A percentile compares a stretch with the other conserved stretches of the same genome.
phyloP scores from a whole-genome alignment of 2,888 invertebrate genomes.

The Eupithecia exiguata region DNA sequence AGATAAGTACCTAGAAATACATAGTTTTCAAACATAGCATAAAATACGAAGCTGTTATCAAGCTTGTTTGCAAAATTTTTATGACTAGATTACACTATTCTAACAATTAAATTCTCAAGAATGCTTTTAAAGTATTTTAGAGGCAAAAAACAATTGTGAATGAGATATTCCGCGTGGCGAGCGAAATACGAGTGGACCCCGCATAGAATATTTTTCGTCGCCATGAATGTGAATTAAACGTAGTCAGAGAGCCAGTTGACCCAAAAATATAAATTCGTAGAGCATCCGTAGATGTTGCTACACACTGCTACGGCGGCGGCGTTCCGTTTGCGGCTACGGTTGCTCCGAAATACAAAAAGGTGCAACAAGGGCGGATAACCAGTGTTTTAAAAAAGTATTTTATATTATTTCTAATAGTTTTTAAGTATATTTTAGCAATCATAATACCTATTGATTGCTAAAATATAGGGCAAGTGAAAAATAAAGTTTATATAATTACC shows the following conservation, averaged over 20 bases:
- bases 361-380: no score
- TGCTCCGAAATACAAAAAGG: no score
- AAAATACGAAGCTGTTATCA: background rate
- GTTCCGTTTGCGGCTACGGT: no score
- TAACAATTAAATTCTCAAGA: background rate
- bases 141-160: background rate
- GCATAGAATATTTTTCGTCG: slow-evolving; percentile 6
- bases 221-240: slow-evolving; percentile 10
- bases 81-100: background rate
- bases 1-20: no score
- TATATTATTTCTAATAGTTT: no score
- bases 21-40: background rate
- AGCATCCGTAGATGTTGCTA: background rate
- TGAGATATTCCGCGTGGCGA: background rate
- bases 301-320: background rate
- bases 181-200: background rate
- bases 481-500: no score
- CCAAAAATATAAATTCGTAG: background rate
- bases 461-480: no score
- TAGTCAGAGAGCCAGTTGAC: slow-evolving; percentile 7
- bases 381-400: no score
- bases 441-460: no score
- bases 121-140: background rate
- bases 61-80: background rate
- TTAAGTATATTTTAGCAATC: no score